These are phyloP conservation scores for Furcifer pardalis DNA, from an alignment of 2,797 vertebrate species.

Conservation along the genomic window DNA sequence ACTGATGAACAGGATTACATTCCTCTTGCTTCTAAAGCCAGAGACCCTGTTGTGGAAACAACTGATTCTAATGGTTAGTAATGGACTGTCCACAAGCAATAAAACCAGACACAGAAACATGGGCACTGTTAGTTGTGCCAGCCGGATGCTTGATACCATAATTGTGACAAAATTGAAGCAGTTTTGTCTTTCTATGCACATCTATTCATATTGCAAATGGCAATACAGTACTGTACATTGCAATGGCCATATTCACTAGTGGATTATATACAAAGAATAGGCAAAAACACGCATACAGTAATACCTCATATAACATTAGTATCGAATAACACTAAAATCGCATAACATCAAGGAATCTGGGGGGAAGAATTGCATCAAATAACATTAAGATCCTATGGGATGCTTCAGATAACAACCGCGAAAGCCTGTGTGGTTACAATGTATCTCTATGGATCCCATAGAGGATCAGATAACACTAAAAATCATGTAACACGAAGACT, in stretches of 20 bases:
- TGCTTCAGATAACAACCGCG: no score
- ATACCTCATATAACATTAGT: no score
- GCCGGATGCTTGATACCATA: neutral
- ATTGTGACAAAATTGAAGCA: neutral
- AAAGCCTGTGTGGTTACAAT: no score
- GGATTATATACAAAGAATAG: neutral
- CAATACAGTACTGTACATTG: no score
- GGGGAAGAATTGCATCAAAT: no score
- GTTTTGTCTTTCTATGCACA: neutral
- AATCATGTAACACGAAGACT: no score
- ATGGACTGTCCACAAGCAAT: constrained; percentile 12
- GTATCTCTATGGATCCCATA: no score
- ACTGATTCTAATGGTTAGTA: constrained; percentile 30
- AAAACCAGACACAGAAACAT: constrained; percentile 12
- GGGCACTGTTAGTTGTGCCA: neutral
- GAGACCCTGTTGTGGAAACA: neutral
- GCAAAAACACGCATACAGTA: neutral
- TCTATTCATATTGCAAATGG: neutral
- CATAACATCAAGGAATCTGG: no score
- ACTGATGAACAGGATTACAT: constrained; percentile 40
- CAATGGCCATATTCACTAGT: neutral
- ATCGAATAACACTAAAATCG: no score
- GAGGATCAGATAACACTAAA: no score
- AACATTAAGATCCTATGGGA: no score
- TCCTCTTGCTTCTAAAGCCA: constrained; percentile 33